Evolutionary conservation across 2,888 invertebrate species (phyloP), one percentile per base, ranked within the genome.

Genomic region (Andrena chrysosceles): DNA sequence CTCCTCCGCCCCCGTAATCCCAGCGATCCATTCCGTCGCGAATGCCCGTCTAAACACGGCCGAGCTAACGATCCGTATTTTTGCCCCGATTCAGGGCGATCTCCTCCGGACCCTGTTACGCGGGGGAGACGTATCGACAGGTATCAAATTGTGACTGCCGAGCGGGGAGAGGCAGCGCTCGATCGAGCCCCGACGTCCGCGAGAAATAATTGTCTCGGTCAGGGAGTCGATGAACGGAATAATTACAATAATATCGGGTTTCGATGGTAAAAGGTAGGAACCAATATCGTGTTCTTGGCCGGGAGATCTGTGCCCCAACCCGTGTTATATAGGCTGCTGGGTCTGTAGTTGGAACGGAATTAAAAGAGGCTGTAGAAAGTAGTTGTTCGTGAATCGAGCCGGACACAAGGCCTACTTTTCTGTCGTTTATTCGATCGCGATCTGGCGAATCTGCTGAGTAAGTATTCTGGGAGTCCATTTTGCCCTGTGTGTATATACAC

Each of bases 21-120:
- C 23, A 10, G 31, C 35, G 63, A 35, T 56, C 73, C 35, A 66
- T 73, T 48, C 7, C 49, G 56, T 73, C 56, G 29, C 35, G 33
- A 66, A 73, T 35, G 35, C 48, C 7, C 8, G 48, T 8, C 48
- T 13, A 13, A 42, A 42, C 31, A 20, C n/a, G 10, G 26, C 10
- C 52, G 2, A 54, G n/a, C 54, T 26, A 42, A 26, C 56, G 42
- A 26, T 13, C 60, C 60, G 20, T 54, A 29, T 66, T 54, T 59
- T 42, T 56, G 35, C 56, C 13, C 23, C 10, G 49, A 73, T 66
- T 29, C 56, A 29, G 8, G 4, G 4, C 29, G 66, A 59, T 48
- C 60, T 60, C 59, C 13, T 6, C 29, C 23, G 42, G n/a, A 8
- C 7, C 20, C 16, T 62, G 33, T 35, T 16, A 10, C 35, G 62